A percentile compares a stretch with the other conserved stretches of the same genome.
These are phyloP conservation scores for Dynastes hyllus DNA, from an alignment of 2,888 invertebrate species.

Conservation along the genomic window DNA sequence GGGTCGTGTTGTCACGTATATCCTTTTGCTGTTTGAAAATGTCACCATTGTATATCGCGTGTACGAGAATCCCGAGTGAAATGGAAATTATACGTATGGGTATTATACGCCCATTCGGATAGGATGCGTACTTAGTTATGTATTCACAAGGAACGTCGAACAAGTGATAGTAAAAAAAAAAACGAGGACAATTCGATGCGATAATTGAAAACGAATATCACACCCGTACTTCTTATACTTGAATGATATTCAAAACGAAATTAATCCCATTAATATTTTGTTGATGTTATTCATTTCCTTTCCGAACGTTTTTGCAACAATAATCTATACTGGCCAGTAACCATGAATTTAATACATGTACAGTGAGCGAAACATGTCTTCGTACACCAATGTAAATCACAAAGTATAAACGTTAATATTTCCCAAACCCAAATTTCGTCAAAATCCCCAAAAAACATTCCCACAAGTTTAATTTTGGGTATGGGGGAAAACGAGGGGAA, in stretches of 20 bases:
- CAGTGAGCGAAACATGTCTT: not conserved
- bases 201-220: slow-evolving; percentile 5
- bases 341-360: too few species aligned
- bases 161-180: not conserved
- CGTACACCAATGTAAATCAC: too few species aligned
- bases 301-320: not conserved
- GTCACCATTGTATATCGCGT: slow-evolving; percentile 21
- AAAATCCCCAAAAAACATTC: too few species aligned
- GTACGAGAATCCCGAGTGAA: slow-evolving; percentile 27
- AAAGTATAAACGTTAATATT: too few species aligned
- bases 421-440: too few species aligned
- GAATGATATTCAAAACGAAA: not conserved
- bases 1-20: slow-evolving; percentile 37
- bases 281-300: not conserved
- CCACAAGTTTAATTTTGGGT: too few species aligned
- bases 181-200: slow-evolving; percentile 1
- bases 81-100: slow-evolving; percentile 24
- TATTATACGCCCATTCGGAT: not conserved
- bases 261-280: not conserved
- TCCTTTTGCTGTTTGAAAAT: slow-evolving; percentile 18
- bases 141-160: not conserved
- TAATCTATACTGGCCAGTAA: too few species aligned
- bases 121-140: not conserved
- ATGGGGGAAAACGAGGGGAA: too few species aligned
- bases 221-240: too few species aligned